Evolutionary conservation across 2,888 invertebrate species (phyloP).

Genomic region (Plusia festucae): DNA sequence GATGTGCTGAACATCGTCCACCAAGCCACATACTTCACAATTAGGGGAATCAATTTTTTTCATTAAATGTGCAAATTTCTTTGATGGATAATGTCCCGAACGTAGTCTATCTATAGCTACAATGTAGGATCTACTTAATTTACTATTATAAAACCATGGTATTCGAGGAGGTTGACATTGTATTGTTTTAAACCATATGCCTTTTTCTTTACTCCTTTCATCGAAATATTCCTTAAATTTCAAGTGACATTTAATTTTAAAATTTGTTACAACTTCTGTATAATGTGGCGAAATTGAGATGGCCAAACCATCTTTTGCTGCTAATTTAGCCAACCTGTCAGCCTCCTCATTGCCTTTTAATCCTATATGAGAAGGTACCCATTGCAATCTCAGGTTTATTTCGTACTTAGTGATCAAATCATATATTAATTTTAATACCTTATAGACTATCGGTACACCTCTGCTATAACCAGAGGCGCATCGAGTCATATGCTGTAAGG

Average conservation of each 20-base stretch:
- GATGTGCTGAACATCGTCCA: too few species aligned
- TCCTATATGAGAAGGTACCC: constrained; percentile 23
- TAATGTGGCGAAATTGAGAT: neutral
- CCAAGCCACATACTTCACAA: neutral
- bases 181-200: too few species aligned
- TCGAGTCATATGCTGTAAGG: constrained; percentile 19
- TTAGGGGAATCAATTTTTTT: neutral
- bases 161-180: too few species aligned
- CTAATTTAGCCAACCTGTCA: neutral
- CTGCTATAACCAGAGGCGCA: constrained; percentile 13
- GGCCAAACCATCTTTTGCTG: neutral
- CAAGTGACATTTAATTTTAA: neutral
- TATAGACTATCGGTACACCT: constrained; percentile 16
- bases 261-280: neutral
- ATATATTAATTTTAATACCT: constrained; percentile 8
- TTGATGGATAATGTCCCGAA: neutral
- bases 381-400: constrained; percentile 15
- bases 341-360: constrained; percentile 13
- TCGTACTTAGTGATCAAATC: constrained; percentile 3
- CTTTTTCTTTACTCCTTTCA: too few species aligned
- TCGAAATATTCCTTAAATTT: neutral
- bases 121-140: neutral
- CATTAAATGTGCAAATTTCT: neutral
- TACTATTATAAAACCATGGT: too few species aligned
- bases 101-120: neutral